Conservation (phyloP, 2,797 vertebrate genomes). For the Acanthurus lineatus region DNA sequence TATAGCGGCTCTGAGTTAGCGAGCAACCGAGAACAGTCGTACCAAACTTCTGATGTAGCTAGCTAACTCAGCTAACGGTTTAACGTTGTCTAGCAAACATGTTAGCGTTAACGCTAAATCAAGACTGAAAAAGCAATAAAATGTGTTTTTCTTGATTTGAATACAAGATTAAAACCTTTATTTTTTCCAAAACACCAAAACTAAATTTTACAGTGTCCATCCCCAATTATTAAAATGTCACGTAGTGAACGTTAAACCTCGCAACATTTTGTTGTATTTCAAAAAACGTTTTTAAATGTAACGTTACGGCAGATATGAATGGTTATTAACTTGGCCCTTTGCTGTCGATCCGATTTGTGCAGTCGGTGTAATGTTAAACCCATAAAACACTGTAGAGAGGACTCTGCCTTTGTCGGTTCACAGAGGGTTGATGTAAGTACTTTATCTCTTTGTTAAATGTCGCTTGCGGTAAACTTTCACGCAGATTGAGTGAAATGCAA, state of each 20-base stretch:
- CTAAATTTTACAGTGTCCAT: slow-evolving; percentile 11
- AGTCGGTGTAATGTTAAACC: not conserved
- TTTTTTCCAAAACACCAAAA: not conserved
- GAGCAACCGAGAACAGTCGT: slow-evolving; percentile 18
- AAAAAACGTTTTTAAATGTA: too few species aligned
- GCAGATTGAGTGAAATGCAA: not conserved
- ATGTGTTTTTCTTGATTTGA: not conserved
- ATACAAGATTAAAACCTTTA: not conserved
- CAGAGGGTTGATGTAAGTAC: not conserved
- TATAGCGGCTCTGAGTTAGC: slow-evolving; percentile 24
- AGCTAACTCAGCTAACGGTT: slow-evolving; percentile 20
- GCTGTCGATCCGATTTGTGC: not conserved
- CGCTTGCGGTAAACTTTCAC: not conserved
- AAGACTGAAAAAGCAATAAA: not conserved
- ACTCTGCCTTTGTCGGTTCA: slow-evolving; percentile 32
- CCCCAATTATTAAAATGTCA: slow-evolving; percentile 28
- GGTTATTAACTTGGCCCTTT: not conserved
- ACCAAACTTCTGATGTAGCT: slow-evolving; percentile 44
- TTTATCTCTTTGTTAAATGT: not conserved
- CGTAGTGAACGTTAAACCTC: slow-evolving; percentile 14
- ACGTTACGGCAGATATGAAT: not conserved
- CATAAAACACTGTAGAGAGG: not conserved
- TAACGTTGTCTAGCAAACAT: not conserved
- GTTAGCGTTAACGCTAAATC: not conserved
- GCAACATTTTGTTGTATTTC: not conserved